phyloP scores from a whole-genome alignment of 2,113 vertebrate species.

The Oryzias celebensis region DNA sequence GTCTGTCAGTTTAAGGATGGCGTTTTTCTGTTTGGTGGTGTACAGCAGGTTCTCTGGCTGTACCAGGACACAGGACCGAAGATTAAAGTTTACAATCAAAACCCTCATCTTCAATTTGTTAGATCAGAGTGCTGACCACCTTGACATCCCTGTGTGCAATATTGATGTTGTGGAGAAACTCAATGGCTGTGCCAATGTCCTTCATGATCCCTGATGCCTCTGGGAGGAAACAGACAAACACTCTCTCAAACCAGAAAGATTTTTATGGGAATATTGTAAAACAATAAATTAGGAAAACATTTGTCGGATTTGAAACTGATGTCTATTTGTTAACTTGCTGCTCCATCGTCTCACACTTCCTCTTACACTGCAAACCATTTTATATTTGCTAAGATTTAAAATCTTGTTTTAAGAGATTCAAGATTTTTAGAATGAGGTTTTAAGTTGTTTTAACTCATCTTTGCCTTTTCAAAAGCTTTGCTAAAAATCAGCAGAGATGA shows the following conservation, averaged over 20 bases:
- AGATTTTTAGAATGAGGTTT: too few relatives aligned
- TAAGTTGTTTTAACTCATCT: too few relatives aligned
- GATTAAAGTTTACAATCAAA: not conserved
- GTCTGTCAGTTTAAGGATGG: constrained; percentile 93
- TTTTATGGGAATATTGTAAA: too few relatives aligned
- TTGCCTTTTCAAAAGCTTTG: too few relatives aligned
- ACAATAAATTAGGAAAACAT: too few relatives aligned
- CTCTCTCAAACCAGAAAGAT: constrained; percentile 53
- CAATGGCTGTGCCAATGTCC: constrained; percentile 93
- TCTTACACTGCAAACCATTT: not conserved
- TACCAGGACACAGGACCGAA: constrained; percentile 10
- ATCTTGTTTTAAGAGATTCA: too few relatives aligned
- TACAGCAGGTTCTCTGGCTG: constrained; percentile 98
- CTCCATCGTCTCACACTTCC: not conserved
- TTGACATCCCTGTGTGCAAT: constrained; percentile 97
- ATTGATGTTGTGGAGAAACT: constrained; percentile 88
- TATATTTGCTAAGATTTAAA: too few relatives aligned
- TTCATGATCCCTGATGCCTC: constrained; percentile 95
- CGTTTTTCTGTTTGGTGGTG: constrained; percentile 82
- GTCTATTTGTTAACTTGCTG: not conserved
- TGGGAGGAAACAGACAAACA: constrained; percentile 61
- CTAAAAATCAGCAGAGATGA: too few relatives aligned
- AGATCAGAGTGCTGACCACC: constrained; percentile 70
- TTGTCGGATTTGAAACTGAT: too few relatives aligned
- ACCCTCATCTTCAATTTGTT: not conserved